These are phyloP conservation scores for Drosophila austrosaltans DNA, from an alignment of 2,888 invertebrate species.

Conservation along the genomic window DNA sequence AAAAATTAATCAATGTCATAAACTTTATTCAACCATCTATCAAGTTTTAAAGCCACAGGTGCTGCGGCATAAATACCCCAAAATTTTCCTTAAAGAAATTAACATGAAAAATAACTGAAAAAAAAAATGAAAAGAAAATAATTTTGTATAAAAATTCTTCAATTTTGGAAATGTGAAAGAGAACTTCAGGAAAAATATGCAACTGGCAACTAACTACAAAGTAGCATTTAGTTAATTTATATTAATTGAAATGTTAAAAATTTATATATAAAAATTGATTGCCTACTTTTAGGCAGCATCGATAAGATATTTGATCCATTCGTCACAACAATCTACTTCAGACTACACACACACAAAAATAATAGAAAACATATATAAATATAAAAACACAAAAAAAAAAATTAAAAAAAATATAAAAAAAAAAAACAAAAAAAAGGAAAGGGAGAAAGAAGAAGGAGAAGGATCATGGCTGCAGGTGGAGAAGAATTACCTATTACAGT, in stretches of 20 bases:
- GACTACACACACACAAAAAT: not conserved
- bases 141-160: too few species aligned
- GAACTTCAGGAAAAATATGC: too few species aligned
- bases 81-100: slow-evolving; percentile 50
- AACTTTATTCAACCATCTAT: slow-evolving; percentile 44
- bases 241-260: too few species aligned
- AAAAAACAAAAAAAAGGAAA: not conserved
- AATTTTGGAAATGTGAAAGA: too few species aligned
- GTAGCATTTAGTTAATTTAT: too few species aligned
- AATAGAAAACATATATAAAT: not conserved
- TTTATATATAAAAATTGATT: too few species aligned
- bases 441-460: not conserved
- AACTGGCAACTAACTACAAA: too few species aligned
- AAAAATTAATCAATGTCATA: slow-evolving; percentile 78
- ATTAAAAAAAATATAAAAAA: slow-evolving; percentile 6
- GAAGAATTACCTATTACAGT: not conserved
- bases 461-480: slow-evolving; percentile 11
- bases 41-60: slow-evolving; percentile 18
- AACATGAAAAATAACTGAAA: slow-evolving; percentile 8
- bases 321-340: too few species aligned
- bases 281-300: too few species aligned
- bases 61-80: slow-evolving; percentile 15
- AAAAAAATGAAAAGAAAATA: not conserved
- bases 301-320: not conserved
- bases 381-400: too few species aligned